Evolutionary conservation across 2,113 vertebrate genomes (phyloP), one percentile per base, ranked within the genome.

Genomic region (Crypturellus undulatus): DNA sequence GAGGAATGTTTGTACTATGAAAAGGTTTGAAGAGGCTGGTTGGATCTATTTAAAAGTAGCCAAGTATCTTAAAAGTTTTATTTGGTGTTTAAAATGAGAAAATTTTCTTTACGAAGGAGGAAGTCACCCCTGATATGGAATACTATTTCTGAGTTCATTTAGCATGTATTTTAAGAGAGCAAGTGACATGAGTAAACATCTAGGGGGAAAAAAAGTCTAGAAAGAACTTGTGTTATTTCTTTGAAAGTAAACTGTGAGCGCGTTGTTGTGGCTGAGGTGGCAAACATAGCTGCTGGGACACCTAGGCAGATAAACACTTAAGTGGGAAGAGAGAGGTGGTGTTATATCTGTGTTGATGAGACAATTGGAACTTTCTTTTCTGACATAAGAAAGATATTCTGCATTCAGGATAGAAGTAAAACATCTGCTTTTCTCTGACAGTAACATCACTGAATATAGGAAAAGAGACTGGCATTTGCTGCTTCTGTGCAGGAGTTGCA

Each of bases 401-500:
- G n/a, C 13, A 47, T 28, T 38, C 26, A 63, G 15, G 75, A 24
- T 21, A 80, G 72, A 70, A 67, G 22, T 42, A 38, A 63, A 79
- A 18, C 12, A 0, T 32, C 21, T 6, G 38, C 17, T 79, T 10
- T 7, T 72, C 60, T 11, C 13, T 34, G 68, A 70, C 20, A 47
- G 16, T 54, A 62, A 28, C 15, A 26, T 64, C 18, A 5, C 36
- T 36, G 60, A 30, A 60, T 10, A 12, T 5, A 15, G 64, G 72
- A 51, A 30, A 14, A 24, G 10, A 38, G 59, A 25, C 34, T 8
- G 12, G 67, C 6, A 5, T 63, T 32, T 59, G 30, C 52, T 67
- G 75, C 10, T 34, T 51, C 47, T 73, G 45, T 8, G 2, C 0
- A 19, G 69, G 40, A 4, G 9, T 28, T 9, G 0, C 10, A 1